phyloP scores from a whole-genome alignment of 2,113 vertebrate genomes.

The Rhynchopsitta pachyrhyncha region DNA sequence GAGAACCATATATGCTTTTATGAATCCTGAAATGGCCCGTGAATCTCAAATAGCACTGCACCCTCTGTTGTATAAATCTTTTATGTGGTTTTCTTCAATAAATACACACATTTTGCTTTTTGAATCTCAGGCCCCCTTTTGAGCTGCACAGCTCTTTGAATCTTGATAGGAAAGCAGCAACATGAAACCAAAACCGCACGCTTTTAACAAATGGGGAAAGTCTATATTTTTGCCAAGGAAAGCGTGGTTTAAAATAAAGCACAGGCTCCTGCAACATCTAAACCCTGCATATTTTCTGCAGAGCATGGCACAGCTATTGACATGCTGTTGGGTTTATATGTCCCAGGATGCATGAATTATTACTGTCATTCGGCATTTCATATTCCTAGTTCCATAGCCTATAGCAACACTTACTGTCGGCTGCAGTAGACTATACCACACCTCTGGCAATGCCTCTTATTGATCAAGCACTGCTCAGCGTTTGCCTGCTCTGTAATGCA shows the following conservation, averaged over 20 bases:
- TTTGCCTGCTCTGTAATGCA: slow-evolving; percentile 62
- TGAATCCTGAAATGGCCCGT: slow-evolving; percentile 15
- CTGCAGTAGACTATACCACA: slow-evolving; percentile 40
- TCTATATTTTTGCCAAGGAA: slow-evolving; percentile 43
- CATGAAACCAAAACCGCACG: neutral
- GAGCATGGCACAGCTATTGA: slow-evolving; percentile 65
- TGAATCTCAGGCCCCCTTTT: neutral
- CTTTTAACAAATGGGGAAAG: slow-evolving; percentile 24
- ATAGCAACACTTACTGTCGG: slow-evolving; percentile 61
- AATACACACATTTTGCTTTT: slow-evolving; percentile 49
- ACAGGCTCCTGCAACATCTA: slow-evolving; percentile 25
- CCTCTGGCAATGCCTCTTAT: slow-evolving; percentile 52
- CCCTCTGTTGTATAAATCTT: slow-evolving; percentile 63
- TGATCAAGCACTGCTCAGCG: slow-evolving; percentile 55
- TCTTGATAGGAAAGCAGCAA: slow-evolving; percentile 24
- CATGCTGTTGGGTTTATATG: slow-evolving; percentile 68
- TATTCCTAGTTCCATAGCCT: slow-evolving; percentile 67
- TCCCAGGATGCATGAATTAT: slow-evolving; percentile 75
- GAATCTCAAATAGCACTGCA: slow-evolving; percentile 55
- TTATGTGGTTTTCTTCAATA: slow-evolving; percentile 66
- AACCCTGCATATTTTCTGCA: slow-evolving; percentile 65
- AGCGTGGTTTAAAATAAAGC: slow-evolving; percentile 30
- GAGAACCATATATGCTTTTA: neutral
- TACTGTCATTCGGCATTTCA: slow-evolving; percentile 62
- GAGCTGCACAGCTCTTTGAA: neutral